A percentile compares a stretch with the other conserved stretches of the same genome.
Evolutionary conservation across 2,888 invertebrate species (phyloP).

Genomic region (Pegoplata infirma): DNA sequence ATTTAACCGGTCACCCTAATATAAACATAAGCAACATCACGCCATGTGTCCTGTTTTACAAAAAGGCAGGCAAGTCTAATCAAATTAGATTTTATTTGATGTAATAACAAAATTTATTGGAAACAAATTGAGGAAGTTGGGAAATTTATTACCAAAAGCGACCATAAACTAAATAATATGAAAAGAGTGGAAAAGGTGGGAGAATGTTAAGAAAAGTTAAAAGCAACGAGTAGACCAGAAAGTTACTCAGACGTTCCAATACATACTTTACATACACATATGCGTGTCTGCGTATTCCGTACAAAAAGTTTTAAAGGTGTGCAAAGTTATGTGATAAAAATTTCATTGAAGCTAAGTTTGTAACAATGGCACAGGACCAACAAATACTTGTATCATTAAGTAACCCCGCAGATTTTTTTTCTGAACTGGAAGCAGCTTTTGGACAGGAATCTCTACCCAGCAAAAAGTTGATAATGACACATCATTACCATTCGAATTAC

Average conservation of each 20-base stretch:
- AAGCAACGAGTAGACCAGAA: neutral
- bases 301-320: neutral
- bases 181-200: neutral
- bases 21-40: no score
- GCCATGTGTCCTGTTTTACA: constrained; percentile 20
- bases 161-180: constrained; percentile 52
- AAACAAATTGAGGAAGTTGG: constrained; percentile 64
- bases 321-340: constrained; percentile 26
- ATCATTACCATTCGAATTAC: no score
- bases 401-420: no score
- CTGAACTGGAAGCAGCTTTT: no score
- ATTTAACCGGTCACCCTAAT: no score
- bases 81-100: constrained; percentile 63
- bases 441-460: no score
- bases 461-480: no score
- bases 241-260: neutral
- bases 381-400: no score
- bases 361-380: neutral
- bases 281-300: neutral
- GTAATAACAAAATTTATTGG: constrained; percentile 64
- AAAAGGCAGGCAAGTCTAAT: constrained; percentile 20
- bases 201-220: neutral
- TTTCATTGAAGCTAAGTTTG: neutral
- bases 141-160: constrained; percentile 61
- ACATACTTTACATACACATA: neutral